Base-by-base conservation (phyloP, 2,888 invertebrate species). In the Drosophila infuscata region DNA sequence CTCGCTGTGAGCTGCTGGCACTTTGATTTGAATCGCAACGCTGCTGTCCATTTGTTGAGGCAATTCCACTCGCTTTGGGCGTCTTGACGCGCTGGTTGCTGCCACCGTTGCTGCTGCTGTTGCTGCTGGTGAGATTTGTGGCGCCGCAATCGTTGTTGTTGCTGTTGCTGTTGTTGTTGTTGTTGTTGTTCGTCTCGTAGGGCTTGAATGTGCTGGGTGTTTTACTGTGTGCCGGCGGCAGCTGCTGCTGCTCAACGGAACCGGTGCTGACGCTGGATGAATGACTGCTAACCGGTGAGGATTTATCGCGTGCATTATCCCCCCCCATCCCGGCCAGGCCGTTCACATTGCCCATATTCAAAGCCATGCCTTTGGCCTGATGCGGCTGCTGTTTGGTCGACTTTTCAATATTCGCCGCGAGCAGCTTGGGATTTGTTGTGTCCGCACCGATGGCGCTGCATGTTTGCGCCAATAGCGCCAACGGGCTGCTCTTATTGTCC, bases 361-460 rank as follows among this genome's bases (percentile, higher is more conserved):
- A 33, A 25, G 93, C 92, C 54, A 70, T 76, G 74, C 70, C 84
- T 90, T 95, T 95, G 12, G 89, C 81, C 63, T 46, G 46, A 15
- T 46, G 29, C 29, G 36, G 38, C 56, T 93, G 85, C 53, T 93
- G 93, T 86, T 94, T 94, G 89, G 94, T 95, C 49, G 95, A 94
- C 92, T 96, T 96, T 88, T 96, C 96, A 65, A 96, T 95, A 69
- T 96, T 95, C 74, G 96, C 95, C 81, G 96, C 95, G 83, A 97
- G 94, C 70, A 97, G 94, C 91, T 96, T 96, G 63, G 96, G 95
- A 92, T 96, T 96, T 60, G 97, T 96, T 33, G 96, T 95, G 93
- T 98, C 98, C 7, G 97, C 96, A 78, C 98, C 99, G 91, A 99
- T 99, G 92, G 98, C 98, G 93, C 98, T 99, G 94, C 99, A 99